These are phyloP conservation scores for Nesogale talazaci DNA, from an alignment of 2,113 vertebrate genomes.

Conservation along the genomic window DNA sequence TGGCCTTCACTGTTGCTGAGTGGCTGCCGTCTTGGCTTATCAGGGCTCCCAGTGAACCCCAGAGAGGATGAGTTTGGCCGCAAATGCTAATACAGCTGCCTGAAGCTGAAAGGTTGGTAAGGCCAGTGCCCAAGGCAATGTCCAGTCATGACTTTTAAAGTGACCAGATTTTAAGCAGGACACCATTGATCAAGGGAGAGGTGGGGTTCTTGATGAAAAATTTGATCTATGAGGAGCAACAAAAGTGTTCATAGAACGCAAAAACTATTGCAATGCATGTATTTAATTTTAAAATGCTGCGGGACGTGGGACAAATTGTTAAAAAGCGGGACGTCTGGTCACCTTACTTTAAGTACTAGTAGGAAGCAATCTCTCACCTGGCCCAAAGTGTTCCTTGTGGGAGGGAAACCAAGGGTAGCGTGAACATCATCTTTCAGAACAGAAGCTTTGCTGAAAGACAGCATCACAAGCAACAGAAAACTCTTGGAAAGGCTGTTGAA, in stretches of 20 bases:
- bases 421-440: background rate
- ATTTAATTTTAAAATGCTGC: too few relatives aligned
- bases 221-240: too few relatives aligned
- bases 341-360: background rate
- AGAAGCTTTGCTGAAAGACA: background rate
- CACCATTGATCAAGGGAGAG: too few relatives aligned
- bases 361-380: background rate
- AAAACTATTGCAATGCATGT: too few relatives aligned
- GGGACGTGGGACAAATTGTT: too few relatives aligned
- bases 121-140: background rate
- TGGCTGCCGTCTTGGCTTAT: background rate
- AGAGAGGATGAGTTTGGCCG: background rate
- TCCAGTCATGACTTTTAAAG: background rate
- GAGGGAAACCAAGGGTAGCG: background rate
- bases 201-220: too few relatives aligned
- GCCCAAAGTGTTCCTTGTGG: background rate
- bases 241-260: too few relatives aligned
- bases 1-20: background rate
- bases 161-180: too few relatives aligned
- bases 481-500: background rate
- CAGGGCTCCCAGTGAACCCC: background rate
- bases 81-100: too few relatives aligned
- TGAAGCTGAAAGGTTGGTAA: background rate
- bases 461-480: background rate
- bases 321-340: too few relatives aligned